Evolutionary conservation across 2,113 vertebrate genomes (phyloP), one percentile per base, ranked within the genome.

Genomic region (Perca schrenkii): DNA sequence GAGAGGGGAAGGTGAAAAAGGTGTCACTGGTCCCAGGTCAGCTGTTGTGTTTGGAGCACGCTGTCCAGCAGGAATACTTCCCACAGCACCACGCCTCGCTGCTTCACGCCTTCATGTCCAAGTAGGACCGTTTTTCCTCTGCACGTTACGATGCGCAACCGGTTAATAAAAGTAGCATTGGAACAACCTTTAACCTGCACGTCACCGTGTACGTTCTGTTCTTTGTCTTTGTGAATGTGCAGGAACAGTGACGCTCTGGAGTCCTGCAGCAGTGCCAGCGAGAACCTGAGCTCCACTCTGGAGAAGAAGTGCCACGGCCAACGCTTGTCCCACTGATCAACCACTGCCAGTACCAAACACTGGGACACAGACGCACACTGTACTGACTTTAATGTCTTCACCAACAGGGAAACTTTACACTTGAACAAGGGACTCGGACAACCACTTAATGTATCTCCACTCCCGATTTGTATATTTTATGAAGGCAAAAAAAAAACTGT

Each of bases 21-120:
- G 90, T 96, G 11, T 78, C 92, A 17, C 94, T 96, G 62, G 92
- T 97, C 25, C 94, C 97, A 0, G 98, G 97, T 70, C 98, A 98
- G 74, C 94, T 99, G 85, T 92, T 98, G 91, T 95, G 94, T 36
- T 91, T 99, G 92, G 96, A 97, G 64, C 97, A 99, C 28, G 89
- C 97, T 43, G 96, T 97, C n/a, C 96, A 96, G 81, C 97, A 99
- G 92, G 96, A 97, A 60, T 99, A 98, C 84, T 98, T 99, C 84
- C 93, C 95, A 8, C 96, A 95, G 88, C 93, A 96, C 14, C 92
- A 97, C 0, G 94, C 91, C 1, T 94, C 92, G 4, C 91, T 98
- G 89, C 96, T 99, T 58, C 90, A 95, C 8, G 95, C 95, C 2
- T 97, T 99, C 82, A 54, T 97, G 67, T 96, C 97, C 92, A 98